Evolutionary conservation across 2,797 vertebrate genomes (phyloP).

Genomic region (Anas acuta): DNA sequence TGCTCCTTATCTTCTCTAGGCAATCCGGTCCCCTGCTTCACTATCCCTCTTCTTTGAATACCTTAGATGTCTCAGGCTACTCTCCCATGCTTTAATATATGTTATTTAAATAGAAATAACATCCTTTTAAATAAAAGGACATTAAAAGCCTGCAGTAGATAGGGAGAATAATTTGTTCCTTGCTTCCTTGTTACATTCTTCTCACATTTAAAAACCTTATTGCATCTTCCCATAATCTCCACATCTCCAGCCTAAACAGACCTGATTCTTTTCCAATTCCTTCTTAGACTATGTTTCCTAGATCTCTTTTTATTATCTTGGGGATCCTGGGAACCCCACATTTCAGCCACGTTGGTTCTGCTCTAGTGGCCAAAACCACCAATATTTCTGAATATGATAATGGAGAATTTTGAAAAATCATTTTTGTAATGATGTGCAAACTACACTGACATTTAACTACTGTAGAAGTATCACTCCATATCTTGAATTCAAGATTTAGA

Average conservation of each 20-base stretch:
- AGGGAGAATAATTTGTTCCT: not conserved
- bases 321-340: not conserved
- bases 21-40: not conserved
- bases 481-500: not conserved
- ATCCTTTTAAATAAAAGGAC: not conserved
- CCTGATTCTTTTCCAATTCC: not conserved
- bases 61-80: not conserved
- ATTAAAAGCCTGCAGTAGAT: not conserved
- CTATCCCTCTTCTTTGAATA: not conserved
- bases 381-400: not conserved
- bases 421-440: not conserved
- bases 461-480: not conserved
- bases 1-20: not conserved
- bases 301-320: not conserved
- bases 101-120: conserved; percentile 6
- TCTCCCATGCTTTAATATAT: not conserved
- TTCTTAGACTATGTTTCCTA: not conserved
- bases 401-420: not conserved
- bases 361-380: not conserved
- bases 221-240: not conserved
- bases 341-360: not conserved
- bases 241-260: not conserved
- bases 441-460: not conserved
- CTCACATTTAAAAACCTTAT: not conserved
- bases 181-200: not conserved